phyloP scores from a whole-genome alignment of 1,140 invertebrate species.

The Alviniconcha marisindica region DNA sequence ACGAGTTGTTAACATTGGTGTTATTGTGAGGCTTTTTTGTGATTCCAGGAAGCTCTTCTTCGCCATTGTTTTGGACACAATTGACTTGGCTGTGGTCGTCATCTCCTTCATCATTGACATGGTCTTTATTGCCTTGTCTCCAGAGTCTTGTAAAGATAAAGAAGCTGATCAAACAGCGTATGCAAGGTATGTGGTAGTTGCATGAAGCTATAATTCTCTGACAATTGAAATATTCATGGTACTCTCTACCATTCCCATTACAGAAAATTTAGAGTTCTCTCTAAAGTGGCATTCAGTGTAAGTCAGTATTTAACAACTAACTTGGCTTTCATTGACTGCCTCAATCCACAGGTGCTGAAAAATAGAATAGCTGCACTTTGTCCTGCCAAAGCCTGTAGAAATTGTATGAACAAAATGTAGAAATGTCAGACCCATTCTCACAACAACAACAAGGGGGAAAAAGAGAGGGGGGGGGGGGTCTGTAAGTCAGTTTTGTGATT shows the following conservation, averaged over 20 bases:
- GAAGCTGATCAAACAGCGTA: slow-evolving; percentile 21
- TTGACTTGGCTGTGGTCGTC: slow-evolving; percentile 77
- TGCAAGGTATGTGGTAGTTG: slow-evolving; percentile 30
- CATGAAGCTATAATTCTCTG: neutral
- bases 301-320: neutral
- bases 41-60: slow-evolving; percentile 69
- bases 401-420: too few species aligned
- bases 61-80: slow-evolving; percentile 74
- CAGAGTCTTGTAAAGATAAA: neutral
- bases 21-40: too few species aligned
- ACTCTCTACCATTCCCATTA: neutral
- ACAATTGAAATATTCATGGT: neutral
- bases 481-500: too few species aligned
- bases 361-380: too few species aligned
- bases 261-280: neutral
- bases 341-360: too few species aligned
- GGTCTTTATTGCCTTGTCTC: slow-evolving; percentile 66
- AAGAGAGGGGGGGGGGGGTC: too few species aligned
- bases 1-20: too few species aligned
- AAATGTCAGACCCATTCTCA: too few species aligned
- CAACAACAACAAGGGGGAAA: too few species aligned
- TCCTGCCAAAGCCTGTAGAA: too few species aligned
- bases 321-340: too few species aligned
- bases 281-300: neutral
- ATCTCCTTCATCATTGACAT: slow-evolving; percentile 76